Conservation (phyloP, 2,797 vertebrate genomes). For the Molossus molossus region DNA sequence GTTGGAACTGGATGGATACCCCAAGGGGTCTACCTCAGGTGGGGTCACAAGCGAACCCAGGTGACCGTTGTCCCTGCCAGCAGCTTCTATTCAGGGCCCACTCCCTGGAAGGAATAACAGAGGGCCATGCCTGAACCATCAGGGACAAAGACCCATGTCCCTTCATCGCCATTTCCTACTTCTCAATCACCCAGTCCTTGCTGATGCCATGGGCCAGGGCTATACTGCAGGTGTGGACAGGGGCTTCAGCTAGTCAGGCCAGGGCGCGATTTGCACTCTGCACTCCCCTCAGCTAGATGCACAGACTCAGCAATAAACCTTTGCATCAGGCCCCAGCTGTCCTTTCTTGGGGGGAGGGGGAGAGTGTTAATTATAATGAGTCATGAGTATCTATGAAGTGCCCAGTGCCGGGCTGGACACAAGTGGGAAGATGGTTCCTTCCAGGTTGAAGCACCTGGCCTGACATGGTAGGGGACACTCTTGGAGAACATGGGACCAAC, state of each 20-base stretch:
- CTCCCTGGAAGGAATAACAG: neutral
- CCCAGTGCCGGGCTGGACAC: neutral
- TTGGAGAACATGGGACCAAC: neutral
- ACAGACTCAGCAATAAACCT: conserved; percentile 76
- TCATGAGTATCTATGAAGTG: neutral
- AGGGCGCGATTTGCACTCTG: neutral
- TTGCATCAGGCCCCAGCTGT: conserved; percentile 37
- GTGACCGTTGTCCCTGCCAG: neutral
- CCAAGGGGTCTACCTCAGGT: conserved; percentile 29
- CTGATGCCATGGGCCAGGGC: neutral
- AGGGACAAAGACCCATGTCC: neutral
- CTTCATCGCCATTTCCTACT: neutral
- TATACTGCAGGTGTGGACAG: neutral
- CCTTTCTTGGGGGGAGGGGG: conserved; percentile 43
- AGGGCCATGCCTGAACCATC: neutral
- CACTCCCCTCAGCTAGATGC: conserved; percentile 18
- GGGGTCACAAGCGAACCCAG: conserved; percentile 1
- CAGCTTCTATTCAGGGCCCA: neutral
- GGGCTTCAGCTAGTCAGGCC: neutral
- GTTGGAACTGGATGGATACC: neutral
- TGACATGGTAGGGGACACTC: neutral
- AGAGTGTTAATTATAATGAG: neutral
- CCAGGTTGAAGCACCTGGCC: neutral
- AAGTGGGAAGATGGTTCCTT: neutral
- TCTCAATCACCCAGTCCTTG: neutral